Base-by-base conservation (phyloP, 2,797 vertebrate species). In the Triplophysa yarkandensis region DNA sequence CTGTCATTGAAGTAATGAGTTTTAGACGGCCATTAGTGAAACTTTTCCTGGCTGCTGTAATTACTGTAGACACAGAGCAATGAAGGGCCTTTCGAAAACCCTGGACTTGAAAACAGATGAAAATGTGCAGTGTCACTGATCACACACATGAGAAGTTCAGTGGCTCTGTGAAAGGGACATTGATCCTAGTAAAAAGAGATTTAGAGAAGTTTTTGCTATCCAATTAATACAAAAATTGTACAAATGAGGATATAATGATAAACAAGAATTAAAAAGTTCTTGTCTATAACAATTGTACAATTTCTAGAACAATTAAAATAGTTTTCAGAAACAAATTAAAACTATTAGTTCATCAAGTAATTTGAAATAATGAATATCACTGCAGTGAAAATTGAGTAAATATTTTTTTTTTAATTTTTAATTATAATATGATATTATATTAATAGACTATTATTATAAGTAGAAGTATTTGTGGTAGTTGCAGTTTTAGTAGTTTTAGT, bases 11-110 rank as follows among this genome's bases (percentile, higher is more conserved):
- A 55, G 63, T 77, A 66, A 76, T 81, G 54, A 41, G 32, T 25
- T 41, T 39, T 60, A 50, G 50, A 58, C 44, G 36, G 30, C 58
- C 61, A 62, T 66, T 64, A 66, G 65, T 70, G 67, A 71, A 79
- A 66, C 27, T 66, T 76, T 77, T 63, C 74, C 30, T 16, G 34
- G 55, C 60, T 65, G 30, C 52, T 41, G 58, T 76, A 78, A 81
- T 76, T 76, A 69, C 62, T 55, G 44, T 39, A 21, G 76, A 76
- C 67, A 61, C 34, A 48, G 52, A n/a, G 32, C 21, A 65, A 62
- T 70, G 36, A 72, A 62, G 44, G 34, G 34, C 43, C 64, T 46
- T 46, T 52, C 27, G 43, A 19, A 6, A 46, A 27, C 66, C 67
- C 46, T 36, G 23, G 19, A 48, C 6, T 36, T 28, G 30, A 9